These are phyloP conservation scores for Holothuria glaberrima DNA, from an alignment of 35 echinoderm and acorn worm species.

Conservation along the genomic window DNA sequence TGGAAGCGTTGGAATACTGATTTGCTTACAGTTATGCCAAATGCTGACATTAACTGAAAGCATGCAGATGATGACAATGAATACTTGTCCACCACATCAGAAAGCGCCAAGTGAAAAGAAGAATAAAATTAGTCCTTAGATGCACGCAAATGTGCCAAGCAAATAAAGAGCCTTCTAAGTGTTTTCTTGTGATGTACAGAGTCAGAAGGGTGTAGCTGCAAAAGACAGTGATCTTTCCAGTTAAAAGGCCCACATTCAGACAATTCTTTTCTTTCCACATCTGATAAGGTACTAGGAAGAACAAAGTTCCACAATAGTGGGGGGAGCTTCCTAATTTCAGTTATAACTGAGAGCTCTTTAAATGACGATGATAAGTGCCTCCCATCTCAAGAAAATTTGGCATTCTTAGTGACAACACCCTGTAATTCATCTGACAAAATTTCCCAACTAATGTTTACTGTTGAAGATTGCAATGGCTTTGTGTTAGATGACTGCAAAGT, in stretches of 20 bases:
- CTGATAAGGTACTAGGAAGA: not conserved
- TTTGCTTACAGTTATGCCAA: conserved; percentile 38
- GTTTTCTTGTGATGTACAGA: conserved; percentile 4
- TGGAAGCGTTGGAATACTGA: conserved; percentile 18
- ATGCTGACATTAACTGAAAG: conserved; percentile 17
- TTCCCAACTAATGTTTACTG: not conserved
- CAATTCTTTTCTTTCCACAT: not conserved
- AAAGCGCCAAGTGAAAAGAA: not conserved
- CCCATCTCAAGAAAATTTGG: not conserved
- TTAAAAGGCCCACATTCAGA: not conserved
- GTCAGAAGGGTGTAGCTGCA: conserved; percentile 22
- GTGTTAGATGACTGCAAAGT: no score
- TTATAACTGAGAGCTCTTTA: not conserved
- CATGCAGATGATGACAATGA: conserved; percentile 32
- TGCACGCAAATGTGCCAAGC: not conserved
- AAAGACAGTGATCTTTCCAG: conserved; percentile 8
- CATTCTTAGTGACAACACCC: no score
- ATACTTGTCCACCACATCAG: not conserved
- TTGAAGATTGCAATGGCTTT: not conserved
- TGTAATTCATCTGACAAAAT: conserved; percentile 5
- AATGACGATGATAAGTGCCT: not conserved
- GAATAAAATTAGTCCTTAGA: not conserved
- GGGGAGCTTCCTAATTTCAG: not conserved
- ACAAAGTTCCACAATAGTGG: conserved; percentile 53
- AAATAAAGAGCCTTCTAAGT: conserved; percentile 20